phyloP scores from a whole-genome alignment of 53 echinoderm and acorn worm genomes.

The Echinarachnius parma region DNA sequence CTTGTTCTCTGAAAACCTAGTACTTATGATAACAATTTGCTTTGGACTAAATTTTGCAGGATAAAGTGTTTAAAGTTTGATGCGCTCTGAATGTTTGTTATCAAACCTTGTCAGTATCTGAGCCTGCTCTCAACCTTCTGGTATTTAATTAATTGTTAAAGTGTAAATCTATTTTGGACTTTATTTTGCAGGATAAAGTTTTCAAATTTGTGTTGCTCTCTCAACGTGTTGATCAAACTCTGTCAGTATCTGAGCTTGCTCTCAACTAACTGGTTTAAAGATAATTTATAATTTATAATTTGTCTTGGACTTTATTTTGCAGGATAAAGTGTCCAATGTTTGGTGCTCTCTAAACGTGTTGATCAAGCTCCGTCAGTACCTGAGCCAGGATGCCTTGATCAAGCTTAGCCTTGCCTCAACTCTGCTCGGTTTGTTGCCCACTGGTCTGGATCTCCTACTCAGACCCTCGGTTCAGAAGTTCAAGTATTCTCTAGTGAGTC shows the following conservation, averaged over 20 bases:
- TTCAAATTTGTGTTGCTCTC: slow-evolving; percentile 89
- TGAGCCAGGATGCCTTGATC: slow-evolving; percentile 64
- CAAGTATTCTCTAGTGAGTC: slow-evolving; percentile 85
- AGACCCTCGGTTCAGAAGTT: slow-evolving; percentile 72
- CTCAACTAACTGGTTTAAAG: too few relatives aligned
- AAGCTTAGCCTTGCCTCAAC: slow-evolving; percentile 70
- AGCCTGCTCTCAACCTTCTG: too few relatives aligned
- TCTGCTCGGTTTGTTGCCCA: slow-evolving; percentile 56
- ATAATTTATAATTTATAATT: too few relatives aligned
- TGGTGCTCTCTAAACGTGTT: slow-evolving; percentile 86
- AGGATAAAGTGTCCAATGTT: slow-evolving; percentile 97
- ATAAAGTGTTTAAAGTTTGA: too few relatives aligned
- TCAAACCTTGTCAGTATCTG: too few relatives aligned
- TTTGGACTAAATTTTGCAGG: too few relatives aligned
- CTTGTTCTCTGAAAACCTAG: too few relatives aligned
- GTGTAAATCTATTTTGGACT: too few relatives aligned
- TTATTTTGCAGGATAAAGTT: slow-evolving; percentile 81
- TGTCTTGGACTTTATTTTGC: slow-evolving; percentile 28
- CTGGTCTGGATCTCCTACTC: slow-evolving; percentile 62
- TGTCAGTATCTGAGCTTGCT: too few relatives aligned
- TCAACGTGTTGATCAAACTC: slow-evolving; percentile 72
- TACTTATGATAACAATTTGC: too few relatives aligned
- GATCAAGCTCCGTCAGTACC: slow-evolving; percentile 55
- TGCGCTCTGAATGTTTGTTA: too few relatives aligned
- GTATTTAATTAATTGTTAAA: too few relatives aligned